Conservation (phyloP, 2,113 vertebrate species). For the Scartelaos histophorus region DNA sequence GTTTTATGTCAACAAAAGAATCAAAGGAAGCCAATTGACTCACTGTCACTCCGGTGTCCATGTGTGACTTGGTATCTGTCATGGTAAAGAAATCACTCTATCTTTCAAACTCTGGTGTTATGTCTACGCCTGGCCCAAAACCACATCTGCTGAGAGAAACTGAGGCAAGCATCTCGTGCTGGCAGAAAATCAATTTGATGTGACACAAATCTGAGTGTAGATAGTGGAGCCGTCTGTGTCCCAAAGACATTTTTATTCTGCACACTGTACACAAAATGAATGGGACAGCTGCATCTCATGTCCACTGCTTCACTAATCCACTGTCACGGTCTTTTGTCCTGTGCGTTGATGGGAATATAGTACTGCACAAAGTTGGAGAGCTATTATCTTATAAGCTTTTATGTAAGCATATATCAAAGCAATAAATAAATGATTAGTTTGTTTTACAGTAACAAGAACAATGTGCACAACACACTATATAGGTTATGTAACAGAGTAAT, state of each 20-base stretch:
- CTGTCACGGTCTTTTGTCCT: conserved; percentile 4
- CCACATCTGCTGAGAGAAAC: background rate
- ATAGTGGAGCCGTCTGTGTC: conserved; percentile 2
- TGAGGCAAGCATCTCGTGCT: conserved; percentile 4
- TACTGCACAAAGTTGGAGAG: background rate
- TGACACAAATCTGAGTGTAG: conserved; percentile 1
- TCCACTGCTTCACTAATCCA: background rate
- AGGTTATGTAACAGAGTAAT: background rate
- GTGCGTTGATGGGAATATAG: background rate
- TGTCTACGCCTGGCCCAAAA: conserved; percentile 27
- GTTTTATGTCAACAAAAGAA: conserved; percentile 45
- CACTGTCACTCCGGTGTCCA: conserved; percentile 14
- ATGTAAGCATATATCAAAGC: background rate
- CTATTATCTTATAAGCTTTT: background rate
- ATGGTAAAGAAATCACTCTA: conserved; percentile 7
- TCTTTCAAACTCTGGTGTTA: conserved; percentile 39
- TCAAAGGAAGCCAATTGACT: conserved; percentile 47
- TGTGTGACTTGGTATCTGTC: background rate
- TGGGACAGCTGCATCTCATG: conserved; percentile 5
- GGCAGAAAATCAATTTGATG: conserved; percentile 9
- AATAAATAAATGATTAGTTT: background rate
- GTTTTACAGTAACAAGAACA: background rate
- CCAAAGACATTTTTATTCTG: conserved; percentile 9
- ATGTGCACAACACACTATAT: background rate
- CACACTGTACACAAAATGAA: background rate